phyloP scores from a whole-genome alignment of 2,888 invertebrate genomes.

The Heteropelma amictum region DNA sequence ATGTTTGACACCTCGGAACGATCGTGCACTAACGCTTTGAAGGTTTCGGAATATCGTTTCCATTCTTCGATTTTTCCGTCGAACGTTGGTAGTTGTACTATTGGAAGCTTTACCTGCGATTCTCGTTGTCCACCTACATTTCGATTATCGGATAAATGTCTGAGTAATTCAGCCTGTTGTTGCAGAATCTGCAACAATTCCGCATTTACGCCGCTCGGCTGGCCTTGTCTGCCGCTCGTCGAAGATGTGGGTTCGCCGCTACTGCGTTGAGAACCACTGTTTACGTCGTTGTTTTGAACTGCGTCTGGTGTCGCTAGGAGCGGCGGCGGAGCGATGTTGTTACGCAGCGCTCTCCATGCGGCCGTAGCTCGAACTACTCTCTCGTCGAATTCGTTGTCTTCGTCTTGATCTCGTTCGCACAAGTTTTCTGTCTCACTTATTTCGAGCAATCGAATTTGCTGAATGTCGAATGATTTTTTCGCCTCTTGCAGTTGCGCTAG shows the following conservation, averaged over 20 bases:
- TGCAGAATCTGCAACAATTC: background rate
- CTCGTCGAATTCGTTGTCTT: background rate
- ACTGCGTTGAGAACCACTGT: background rate
- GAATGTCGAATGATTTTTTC: background rate
- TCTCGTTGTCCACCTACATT: conserved; percentile 24
- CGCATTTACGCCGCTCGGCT: background rate
- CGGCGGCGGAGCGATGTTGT: background rate
- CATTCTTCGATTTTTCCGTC: conserved; percentile 37
- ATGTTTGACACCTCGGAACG: background rate
- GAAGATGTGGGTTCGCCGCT: background rate
- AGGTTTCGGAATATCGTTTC: conserved; percentile 11
- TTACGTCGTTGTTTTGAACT: background rate
- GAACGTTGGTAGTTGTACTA: conserved; percentile 32
- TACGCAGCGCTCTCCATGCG: background rate
- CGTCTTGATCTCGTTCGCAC: background rate
- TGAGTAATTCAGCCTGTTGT: conserved; percentile 20
- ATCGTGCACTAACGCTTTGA: background rate
- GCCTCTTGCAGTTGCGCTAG: background rate
- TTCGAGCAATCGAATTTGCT: conserved; percentile 16
- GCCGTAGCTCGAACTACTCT: background rate
- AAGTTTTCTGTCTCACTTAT: conserved; percentile 17
- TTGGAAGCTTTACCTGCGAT: conserved; percentile 29
- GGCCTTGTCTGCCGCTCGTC: background rate
- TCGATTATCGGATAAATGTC: background rate
- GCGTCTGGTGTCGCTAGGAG: background rate